A percentile compares a stretch with the other conserved stretches of the same genome.
phyloP scores from a whole-genome alignment of 1,140 invertebrate genomes.

The Thalassaphorura encarpata region DNA sequence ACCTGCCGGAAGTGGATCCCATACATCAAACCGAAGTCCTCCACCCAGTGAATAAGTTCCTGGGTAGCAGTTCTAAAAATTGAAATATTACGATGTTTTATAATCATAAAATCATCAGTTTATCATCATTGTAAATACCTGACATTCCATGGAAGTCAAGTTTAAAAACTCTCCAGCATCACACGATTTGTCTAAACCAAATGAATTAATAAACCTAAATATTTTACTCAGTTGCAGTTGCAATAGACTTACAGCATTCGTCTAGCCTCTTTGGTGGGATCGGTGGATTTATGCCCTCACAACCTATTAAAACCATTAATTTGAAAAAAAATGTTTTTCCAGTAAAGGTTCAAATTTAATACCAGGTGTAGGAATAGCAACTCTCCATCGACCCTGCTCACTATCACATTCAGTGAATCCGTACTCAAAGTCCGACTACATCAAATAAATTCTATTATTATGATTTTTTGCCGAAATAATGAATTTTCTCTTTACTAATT shows the following conservation, averaged over 20 bases:
- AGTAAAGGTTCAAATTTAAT: too few relatives aligned
- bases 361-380: conserved; percentile 47
- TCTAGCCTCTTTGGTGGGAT: conserved; percentile 42
- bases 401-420: conserved; percentile 49
- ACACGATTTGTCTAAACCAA: conserved; percentile 41
- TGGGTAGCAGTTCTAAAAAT: conserved; percentile 41
- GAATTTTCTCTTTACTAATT: not conserved
- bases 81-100: too few relatives aligned
- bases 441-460: conserved; percentile 4
- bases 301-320: conserved; percentile 33
- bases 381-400: conserved; percentile 45
- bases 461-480: not conserved
- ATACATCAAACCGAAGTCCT: conserved; percentile 43
- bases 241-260: conserved; percentile 42
- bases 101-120: too few relatives aligned
- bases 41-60: conserved; percentile 48
- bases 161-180: conserved; percentile 43
- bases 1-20: conserved; percentile 41
- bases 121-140: too few relatives aligned
- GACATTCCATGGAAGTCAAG: conserved; percentile 40
- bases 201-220: not conserved
- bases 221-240: not conserved
- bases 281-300: conserved; percentile 39
- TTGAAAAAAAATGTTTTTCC: too few relatives aligned
- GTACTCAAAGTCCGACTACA: conserved; percentile 45